These are phyloP conservation scores for Escarpia spicata DNA, from an alignment of 2,888 invertebrate species.

Conservation along the genomic window DNA sequence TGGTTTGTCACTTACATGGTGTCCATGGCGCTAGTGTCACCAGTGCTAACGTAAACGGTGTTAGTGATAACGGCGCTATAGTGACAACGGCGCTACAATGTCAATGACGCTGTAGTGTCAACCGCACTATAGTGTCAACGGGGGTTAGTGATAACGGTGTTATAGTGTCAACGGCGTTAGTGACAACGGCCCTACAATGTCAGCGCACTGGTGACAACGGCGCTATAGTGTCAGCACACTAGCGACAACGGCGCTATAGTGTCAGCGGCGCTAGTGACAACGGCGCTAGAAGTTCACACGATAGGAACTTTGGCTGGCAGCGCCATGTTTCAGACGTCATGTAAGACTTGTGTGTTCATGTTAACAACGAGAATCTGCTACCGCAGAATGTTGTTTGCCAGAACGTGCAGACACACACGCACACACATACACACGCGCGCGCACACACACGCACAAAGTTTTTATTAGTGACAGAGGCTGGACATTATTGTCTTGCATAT, in stretches of 20 bases:
- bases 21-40: not conserved
- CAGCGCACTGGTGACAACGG: not conserved
- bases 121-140: not conserved
- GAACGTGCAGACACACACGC: no score
- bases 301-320: no score
- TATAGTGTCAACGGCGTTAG: not conserved
- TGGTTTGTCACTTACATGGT: not conserved
- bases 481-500: no score
- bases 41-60: not conserved
- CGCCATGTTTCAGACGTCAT: not conserved
- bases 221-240: not conserved
- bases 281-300: no score
- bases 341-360: not conserved
- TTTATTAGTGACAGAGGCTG: no score
- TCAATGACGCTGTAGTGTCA: not conserved
- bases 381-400: no score
- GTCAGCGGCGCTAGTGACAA: not conserved
- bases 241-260: not conserved
- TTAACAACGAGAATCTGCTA: no score
- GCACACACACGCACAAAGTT: no score
- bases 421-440: no score
- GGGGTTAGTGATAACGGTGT: not conserved
- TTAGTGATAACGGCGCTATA: not conserved
- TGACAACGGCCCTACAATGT: not conserved
- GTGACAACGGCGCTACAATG: not conserved